Percentiles rank a stretch among this genome's conserved stretches.
Evolutionary conservation across 2,797 vertebrate species (phyloP).

Genomic region (Sebastes hubbsi): DNA sequence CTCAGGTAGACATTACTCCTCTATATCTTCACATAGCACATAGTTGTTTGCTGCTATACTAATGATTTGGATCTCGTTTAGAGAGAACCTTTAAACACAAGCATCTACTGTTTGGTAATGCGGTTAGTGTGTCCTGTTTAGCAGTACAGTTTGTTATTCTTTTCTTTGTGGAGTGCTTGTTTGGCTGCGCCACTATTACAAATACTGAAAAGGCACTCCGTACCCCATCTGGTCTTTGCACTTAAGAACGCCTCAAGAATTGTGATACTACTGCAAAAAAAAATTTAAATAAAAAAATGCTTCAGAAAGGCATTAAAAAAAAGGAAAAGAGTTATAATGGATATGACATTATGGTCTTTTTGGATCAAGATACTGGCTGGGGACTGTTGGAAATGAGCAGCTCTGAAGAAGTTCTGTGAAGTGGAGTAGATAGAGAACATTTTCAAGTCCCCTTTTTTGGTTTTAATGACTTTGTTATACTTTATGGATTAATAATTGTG

Average conservation of each 20-base stretch:
- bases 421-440: background rate
- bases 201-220: slow-evolving; percentile 3
- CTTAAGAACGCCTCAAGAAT: background rate
- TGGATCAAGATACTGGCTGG: slow-evolving; percentile 2
- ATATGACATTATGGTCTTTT: background rate
- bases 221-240: background rate
- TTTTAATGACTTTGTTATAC: slow-evolving; percentile 18
- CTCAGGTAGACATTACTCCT: no score
- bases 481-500: slow-evolving; percentile 14
- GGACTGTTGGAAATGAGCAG: background rate
- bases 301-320: background rate
- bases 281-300: background rate
- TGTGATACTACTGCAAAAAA: background rate
- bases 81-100: background rate
- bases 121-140: background rate
- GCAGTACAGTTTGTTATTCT: background rate
- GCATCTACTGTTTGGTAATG: background rate
- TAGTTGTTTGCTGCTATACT: no score
- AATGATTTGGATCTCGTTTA: no score
- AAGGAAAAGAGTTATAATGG: background rate
- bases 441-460: background rate
- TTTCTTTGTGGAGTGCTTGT: background rate
- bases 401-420: background rate
- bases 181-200: background rate
- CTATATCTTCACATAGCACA: no score